Evolutionary conservation across 2,888 invertebrate species (phyloP), one percentile per base, ranked within the genome.

Genomic region (Leucoma salicis): DNA sequence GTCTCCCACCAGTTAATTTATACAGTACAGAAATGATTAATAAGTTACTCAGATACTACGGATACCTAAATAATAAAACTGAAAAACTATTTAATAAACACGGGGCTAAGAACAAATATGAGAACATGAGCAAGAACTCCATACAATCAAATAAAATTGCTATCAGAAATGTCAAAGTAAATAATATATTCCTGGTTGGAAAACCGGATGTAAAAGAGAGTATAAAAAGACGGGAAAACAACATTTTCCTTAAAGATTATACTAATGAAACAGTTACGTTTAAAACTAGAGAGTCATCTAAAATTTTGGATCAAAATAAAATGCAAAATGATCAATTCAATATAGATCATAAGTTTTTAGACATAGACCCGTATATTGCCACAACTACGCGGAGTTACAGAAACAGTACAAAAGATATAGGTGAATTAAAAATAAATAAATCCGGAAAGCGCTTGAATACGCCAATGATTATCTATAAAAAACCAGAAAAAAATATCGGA

Each of bases 11-110:
- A 1, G 89, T 89, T 29, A 89, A 87, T 65, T 74, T 89, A 57
- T 89, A 89, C 42, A 89, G 89, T 43, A 88, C 89, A 25, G 89
- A 89, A 74, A 89, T 89, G 89, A 89, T 89, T 47, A 89, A 89
- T 53, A 89, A 88, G 60, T 66, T 89, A 53, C 57, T 89, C 14
- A 74, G 85, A 45, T 89, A 87, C 49, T 89, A 89, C 43, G 89
- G 89, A 18, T 89, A 85, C 53, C 63, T 88, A 10, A 87, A 80
- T 57, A 88, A 89, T 57, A 87, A 86, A 78, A 84, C 84, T 8
- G 86, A 86, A 34, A 81, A 74, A 66, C 64, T 65, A 32, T 63
- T 59, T 31, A 35, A 27, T 36, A 78, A 76, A 47, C 72, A 70
- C 35, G 69, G 61, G 25, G 66, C 60, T 38, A 74, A 70, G 56